A percentile compares a stretch with the other conserved stretches of the same genome.
Conservation (phyloP, 2,113 vertebrate genomes). For the Phyllopteryx taeniolatus region DNA sequence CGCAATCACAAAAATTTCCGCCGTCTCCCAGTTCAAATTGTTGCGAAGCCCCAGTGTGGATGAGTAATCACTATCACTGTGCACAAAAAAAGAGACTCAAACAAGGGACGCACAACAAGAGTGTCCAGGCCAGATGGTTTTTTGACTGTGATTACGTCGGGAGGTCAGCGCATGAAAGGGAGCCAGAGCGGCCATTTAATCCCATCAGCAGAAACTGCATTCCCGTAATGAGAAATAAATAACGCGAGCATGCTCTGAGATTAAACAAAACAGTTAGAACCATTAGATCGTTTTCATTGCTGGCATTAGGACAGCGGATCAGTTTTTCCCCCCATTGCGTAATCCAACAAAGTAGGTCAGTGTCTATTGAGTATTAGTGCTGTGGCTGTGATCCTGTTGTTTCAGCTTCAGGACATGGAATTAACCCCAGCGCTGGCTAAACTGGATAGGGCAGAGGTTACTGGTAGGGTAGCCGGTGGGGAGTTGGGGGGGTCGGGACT, state of each 20-base stretch:
- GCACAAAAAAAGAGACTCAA: constrained; percentile 54
- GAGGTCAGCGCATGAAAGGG: constrained; percentile 61
- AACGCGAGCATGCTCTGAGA: constrained; percentile 76
- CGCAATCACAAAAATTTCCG: constrained; percentile 8
- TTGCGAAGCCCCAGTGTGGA: constrained; percentile 21
- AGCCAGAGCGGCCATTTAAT: constrained; percentile 66
- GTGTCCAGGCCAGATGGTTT: constrained; percentile 62
- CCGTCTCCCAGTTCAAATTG: constrained; percentile 8
- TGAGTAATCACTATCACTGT: constrained; percentile 26
- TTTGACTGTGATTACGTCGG: constrained; percentile 41
- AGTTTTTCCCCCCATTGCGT: constrained; percentile 51
- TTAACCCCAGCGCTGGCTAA: constrained; percentile 73
- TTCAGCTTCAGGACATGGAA: constrained; percentile 75
- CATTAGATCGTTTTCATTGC: constrained; percentile 79
- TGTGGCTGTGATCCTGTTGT: constrained; percentile 77
- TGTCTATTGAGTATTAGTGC: constrained; percentile 78
- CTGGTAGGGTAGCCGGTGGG: constrained; percentile 50
- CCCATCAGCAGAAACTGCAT: constrained; percentile 73
- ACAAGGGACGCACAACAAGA: constrained; percentile 39
- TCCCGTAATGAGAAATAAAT: constrained; percentile 79
- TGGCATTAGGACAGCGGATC: constrained; percentile 75
- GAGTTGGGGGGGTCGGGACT: constrained; percentile 12
- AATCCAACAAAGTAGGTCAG: constrained; percentile 79
- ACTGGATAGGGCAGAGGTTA: constrained; percentile 72
- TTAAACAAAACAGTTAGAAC: constrained; percentile 75